A percentile compares a stretch with the other conserved stretches of the same genome.
These are phyloP conservation scores for Phycodurus eques DNA, from an alignment of 2,113 vertebrate genomes.

Conservation along the genomic window DNA sequence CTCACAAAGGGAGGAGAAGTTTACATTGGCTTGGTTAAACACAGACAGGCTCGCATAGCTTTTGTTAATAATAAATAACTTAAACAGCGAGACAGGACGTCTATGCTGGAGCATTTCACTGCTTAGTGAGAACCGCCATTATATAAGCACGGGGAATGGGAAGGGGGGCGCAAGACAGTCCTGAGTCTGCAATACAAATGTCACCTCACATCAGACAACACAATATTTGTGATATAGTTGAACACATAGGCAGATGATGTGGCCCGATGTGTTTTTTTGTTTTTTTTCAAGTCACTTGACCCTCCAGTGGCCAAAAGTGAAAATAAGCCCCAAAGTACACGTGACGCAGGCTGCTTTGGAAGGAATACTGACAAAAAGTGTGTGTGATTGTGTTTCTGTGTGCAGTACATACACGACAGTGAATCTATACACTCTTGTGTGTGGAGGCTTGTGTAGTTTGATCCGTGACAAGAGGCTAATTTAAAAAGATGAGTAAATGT, in stretches of 20 bases:
- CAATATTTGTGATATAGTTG: constrained; percentile 48
- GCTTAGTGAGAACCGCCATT: constrained; percentile 26
- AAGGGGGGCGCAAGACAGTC: constrained; percentile 4
- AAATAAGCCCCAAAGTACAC: constrained; percentile 44
- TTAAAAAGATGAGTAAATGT: constrained; percentile 33
- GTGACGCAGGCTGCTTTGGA: constrained; percentile 15
- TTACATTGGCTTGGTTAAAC: constrained; percentile 64
- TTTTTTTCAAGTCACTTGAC: constrained; percentile 28
- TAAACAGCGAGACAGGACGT: constrained; percentile 48
- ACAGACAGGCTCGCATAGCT: constrained; percentile 47
- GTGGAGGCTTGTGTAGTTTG: constrained; percentile 50
- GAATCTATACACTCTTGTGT: constrained; percentile 2
- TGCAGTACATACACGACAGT: neutral
- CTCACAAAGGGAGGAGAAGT: constrained; percentile 54
- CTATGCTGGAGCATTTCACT: constrained; percentile 27
- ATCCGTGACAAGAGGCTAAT: constrained; percentile 59
- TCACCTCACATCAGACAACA: neutral
- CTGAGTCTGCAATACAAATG: constrained; percentile 5
- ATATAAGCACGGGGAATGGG: constrained; percentile 11
- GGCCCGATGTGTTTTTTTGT: neutral
- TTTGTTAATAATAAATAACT: constrained; percentile 72
- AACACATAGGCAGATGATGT: constrained; percentile 41
- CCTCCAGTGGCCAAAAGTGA: constrained; percentile 48
- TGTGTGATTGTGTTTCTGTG: constrained; percentile 24
- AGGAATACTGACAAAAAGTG: constrained; percentile 29